Conservation (phyloP, 2,888 invertebrate genomes). For the Choristoneura rosaceana region DNA sequence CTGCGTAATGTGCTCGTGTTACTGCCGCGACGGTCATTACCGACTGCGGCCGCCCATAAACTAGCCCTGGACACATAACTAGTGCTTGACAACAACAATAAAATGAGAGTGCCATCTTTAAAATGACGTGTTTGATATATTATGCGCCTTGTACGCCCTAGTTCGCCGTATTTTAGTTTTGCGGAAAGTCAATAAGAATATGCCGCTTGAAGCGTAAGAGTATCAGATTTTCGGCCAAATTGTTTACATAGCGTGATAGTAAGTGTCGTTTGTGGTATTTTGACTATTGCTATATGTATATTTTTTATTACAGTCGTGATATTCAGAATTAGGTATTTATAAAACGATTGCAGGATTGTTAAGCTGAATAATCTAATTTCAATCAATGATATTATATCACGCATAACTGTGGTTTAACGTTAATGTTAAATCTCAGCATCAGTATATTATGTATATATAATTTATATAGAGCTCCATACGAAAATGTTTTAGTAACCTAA, state of each 20-base stretch:
- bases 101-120: neutral
- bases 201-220: neutral
- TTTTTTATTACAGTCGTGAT: too few species aligned
- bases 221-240: neutral
- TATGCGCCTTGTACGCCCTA: neutral
- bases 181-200: neutral
- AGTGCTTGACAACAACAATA: slow-evolving; percentile 18
- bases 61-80: slow-evolving; percentile 17
- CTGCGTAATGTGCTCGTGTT: slow-evolving; percentile 18
- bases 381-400: too few species aligned
- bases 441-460: too few species aligned
- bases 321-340: too few species aligned
- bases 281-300: too few species aligned
- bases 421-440: too few species aligned
- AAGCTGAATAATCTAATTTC: too few species aligned
- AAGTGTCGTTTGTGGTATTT: too few species aligned
- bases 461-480: too few species aligned
- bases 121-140: neutral
- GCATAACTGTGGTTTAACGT: too few species aligned
- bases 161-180: neutral
- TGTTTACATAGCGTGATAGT: neutral
- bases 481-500: too few species aligned
- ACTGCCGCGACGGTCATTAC: slow-evolving; percentile 19
- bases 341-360: too few species aligned
- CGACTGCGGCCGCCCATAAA: slow-evolving; percentile 12